Percentiles rank a stretch among this genome's conserved stretches.
Conservation (phyloP, 2,113 vertebrate species). For the Pachycephala philippinensis region DNA sequence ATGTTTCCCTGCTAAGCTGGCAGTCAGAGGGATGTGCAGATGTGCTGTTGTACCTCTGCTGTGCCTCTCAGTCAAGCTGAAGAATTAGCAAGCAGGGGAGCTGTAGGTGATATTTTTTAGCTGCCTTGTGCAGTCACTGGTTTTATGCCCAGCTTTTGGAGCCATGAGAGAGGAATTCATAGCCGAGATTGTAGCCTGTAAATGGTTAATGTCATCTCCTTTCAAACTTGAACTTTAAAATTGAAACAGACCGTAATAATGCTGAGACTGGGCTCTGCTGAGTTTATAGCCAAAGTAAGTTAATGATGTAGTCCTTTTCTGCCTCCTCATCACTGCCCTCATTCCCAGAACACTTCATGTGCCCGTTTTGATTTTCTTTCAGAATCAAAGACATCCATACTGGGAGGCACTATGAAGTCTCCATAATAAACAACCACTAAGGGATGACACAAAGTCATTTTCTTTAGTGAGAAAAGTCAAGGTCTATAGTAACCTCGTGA, state of each 20-base stretch:
- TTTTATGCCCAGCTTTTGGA: neutral
- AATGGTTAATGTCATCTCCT: neutral
- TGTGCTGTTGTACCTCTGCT: rapidly evolving
- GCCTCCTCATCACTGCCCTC: neutral
- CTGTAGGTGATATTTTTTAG: neutral
- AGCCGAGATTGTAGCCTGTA: neutral
- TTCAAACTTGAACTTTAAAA: neutral
- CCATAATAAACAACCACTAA: neutral
- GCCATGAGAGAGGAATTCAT: neutral
- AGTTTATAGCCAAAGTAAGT: neutral
- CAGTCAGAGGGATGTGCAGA: neutral
- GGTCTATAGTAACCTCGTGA: neutral
- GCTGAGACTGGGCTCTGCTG: neutral
- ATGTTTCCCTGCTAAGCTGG: neutral
- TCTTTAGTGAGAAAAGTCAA: neutral
- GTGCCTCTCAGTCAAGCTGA: neutral
- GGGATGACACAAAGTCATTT: slow-evolving; percentile 25
- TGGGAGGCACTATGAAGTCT: neutral
- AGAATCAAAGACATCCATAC: neutral
- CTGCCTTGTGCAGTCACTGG: neutral
- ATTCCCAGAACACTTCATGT: neutral
- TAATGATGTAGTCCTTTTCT: neutral
- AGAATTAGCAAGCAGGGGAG: neutral
- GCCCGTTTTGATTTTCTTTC: slow-evolving; percentile 40
- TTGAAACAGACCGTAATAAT: neutral